Percentiles rank a stretch among this genome's conserved stretches.
Conservation (phyloP, 2,888 invertebrate species). For the Hemaris fuciformis region DNA sequence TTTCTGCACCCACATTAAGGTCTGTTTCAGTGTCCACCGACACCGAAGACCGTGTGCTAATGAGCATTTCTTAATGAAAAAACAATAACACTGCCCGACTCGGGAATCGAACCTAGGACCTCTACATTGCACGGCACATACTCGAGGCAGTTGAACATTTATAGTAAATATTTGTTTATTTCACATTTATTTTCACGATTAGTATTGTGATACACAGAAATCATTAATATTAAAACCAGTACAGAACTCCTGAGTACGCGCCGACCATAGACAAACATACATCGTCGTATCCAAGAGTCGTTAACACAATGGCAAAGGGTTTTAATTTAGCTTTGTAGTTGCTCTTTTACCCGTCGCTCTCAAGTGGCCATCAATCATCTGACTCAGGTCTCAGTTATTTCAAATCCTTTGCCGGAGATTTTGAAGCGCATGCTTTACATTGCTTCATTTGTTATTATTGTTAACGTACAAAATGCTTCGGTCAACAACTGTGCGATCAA, state of each 20-base stretch:
- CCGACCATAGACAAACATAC: background rate
- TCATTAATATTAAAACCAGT: background rate
- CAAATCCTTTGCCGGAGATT: constrained; percentile 28
- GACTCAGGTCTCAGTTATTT: constrained; percentile 32
- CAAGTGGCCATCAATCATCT: constrained; percentile 51
- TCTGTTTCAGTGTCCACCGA: too few relatives aligned
- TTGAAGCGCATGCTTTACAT: constrained; percentile 30
- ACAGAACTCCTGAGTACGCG: background rate
- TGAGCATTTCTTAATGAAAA: too few relatives aligned
- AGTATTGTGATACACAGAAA: too few relatives aligned
- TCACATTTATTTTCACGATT: too few relatives aligned
- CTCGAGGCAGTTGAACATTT: too few relatives aligned
- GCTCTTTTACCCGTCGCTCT: constrained; percentile 19
- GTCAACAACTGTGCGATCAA: too few relatives aligned
- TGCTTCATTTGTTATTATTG: constrained; percentile 13
- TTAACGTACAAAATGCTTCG: too few relatives aligned
- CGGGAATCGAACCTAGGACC: too few relatives aligned
- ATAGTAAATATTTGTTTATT: background rate
- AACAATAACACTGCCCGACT: too few relatives aligned
- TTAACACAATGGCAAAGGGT: constrained; percentile 12
- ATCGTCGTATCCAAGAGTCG: background rate
- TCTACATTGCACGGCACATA: too few relatives aligned
- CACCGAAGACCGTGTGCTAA: too few relatives aligned
- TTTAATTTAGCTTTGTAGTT: constrained; percentile 17
- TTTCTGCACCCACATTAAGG: too few relatives aligned